These are phyloP conservation scores for Mnemiopsis leidyi DNA, from an alignment of 37 sponge, comb jelly and placozoan species.

Conservation along the genomic window DNA sequence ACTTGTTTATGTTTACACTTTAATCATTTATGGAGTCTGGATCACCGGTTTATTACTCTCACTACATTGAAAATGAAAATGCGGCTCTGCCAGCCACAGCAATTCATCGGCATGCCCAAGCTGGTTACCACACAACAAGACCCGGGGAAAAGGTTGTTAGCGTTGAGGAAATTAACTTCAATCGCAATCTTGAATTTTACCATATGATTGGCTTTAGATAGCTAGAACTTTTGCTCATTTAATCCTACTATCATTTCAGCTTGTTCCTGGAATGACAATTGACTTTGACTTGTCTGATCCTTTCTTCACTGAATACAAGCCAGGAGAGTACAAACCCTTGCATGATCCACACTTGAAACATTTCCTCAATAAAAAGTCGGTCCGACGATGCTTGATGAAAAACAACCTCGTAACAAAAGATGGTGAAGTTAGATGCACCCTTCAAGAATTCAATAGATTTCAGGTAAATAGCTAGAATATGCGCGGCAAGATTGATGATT, in stretches of 20 bases:
- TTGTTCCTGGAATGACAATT: constrained; percentile 42
- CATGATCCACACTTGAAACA: constrained; percentile 49
- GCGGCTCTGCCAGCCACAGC: constrained; percentile 31
- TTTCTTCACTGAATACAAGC: constrained; percentile 51
- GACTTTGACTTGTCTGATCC: constrained; percentile 58
- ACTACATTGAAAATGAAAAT: constrained; percentile 65
- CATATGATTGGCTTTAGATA: no score
- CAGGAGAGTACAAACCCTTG: constrained; percentile 30
- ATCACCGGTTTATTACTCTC: constrained; percentile 1
- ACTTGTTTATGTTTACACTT: constrained; percentile 7
- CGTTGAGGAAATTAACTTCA: no score
- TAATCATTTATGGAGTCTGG: background rate
- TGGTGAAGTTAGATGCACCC: constrained; percentile 47
- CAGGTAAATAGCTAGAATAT: constrained; percentile 42
- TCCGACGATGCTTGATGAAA: constrained; percentile 53
- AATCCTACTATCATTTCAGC: no score
- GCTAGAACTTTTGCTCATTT: no score
- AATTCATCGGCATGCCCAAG: constrained; percentile 52
- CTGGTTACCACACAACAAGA: constrained; percentile 42
- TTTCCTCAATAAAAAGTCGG: constrained; percentile 61
- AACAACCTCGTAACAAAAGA: constrained; percentile 54
- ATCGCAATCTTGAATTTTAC: no score
- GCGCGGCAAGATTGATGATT: no score
- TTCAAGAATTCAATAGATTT: constrained; percentile 53
- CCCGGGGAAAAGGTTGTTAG: constrained; percentile 48